phyloP scores from a whole-genome alignment of 2,113 vertebrate species.

The Engystomops pustulosus region DNA sequence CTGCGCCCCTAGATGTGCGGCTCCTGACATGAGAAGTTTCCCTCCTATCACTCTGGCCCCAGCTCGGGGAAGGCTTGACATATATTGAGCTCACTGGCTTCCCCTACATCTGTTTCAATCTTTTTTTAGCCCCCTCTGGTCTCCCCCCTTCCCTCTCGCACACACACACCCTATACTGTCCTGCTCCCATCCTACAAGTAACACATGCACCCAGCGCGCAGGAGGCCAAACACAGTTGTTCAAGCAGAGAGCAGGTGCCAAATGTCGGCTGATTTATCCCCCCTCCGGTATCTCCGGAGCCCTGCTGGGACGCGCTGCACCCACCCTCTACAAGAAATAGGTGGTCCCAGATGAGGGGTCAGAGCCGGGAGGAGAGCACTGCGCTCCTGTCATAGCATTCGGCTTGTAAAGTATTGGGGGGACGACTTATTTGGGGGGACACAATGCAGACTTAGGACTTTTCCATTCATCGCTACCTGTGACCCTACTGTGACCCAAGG shows the following conservation, averaged over 20 bases:
- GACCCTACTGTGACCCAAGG: not conserved
- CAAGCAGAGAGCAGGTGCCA: conserved; percentile 58
- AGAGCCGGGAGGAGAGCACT: not conserved
- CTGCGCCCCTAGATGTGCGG: too few relatives aligned
- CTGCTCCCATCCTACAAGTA: conserved; percentile 41
- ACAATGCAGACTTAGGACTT: too few relatives aligned
- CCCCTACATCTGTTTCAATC: conserved; percentile 28
- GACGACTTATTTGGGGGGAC: not conserved
- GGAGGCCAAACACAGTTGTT: conserved; percentile 57
- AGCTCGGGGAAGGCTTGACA: conserved; percentile 18
- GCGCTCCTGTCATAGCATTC: not conserved
- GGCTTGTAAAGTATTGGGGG: not conserved
- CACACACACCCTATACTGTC: conserved; percentile 31
- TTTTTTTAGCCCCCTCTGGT: conserved; percentile 60
- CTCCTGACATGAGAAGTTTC: too few relatives aligned
- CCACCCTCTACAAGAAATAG: not conserved
- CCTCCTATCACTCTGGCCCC: not conserved
- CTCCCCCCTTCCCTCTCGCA: not conserved
- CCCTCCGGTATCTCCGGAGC: not conserved
- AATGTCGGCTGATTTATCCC: conserved; percentile 52
- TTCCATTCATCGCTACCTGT: not conserved
- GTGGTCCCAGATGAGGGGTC: not conserved
- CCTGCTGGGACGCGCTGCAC: not conserved
- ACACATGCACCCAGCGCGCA: conserved; percentile 19
- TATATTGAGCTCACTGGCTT: not conserved